Conservation (phyloP, 2,113 vertebrate species). For the Zosterops japonicus region DNA sequence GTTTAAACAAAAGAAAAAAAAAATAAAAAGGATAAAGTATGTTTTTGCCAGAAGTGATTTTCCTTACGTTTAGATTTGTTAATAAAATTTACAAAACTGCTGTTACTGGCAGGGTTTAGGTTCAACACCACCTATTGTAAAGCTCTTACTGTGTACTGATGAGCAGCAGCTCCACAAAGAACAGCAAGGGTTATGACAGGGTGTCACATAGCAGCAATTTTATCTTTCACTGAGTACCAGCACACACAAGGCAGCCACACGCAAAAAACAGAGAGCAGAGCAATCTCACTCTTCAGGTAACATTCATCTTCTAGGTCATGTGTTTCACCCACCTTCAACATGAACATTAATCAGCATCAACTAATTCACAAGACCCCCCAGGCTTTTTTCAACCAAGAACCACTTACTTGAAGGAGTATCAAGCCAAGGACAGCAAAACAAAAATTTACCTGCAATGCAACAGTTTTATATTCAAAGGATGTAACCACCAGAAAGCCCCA, state of each 20-base stretch:
- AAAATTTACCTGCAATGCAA: constrained; percentile 40
- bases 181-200: neutral
- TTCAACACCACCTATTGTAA: neutral
- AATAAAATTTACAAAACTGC: neutral
- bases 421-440: constrained; percentile 1
- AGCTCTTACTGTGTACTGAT: neutral
- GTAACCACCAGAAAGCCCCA: neutral
- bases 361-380: neutral
- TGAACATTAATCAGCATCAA: neutral
- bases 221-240: neutral
- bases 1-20: neutral
- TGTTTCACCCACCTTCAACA: neutral
- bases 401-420: neutral
- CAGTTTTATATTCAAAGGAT: constrained; percentile 32
- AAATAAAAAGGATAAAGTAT: neutral
- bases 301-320: neutral
- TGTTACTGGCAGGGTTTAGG: neutral
- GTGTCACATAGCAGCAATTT: neutral
- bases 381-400: neutral
- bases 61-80: neutral
- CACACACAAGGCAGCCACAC: neutral
- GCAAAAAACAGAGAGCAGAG: neutral
- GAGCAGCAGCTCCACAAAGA: neutral
- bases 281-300: neutral
- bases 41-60: neutral